These are phyloP conservation scores for Drosophila vallismaia DNA, from an alignment of 2,888 invertebrate species.

Conservation along the genomic window DNA sequence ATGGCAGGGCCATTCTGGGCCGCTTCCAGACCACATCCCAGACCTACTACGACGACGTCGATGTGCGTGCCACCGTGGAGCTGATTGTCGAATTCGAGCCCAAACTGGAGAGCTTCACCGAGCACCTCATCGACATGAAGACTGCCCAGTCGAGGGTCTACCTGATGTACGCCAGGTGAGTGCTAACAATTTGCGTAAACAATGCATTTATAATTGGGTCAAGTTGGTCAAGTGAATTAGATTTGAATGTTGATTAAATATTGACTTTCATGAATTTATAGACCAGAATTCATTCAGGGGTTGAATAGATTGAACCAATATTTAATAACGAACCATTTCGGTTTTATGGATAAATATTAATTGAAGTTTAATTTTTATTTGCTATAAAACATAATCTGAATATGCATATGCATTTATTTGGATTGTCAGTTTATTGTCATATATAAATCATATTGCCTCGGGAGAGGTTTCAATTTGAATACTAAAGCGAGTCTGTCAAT, in stretches of 20 bases:
- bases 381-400: neutral
- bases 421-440: neutral
- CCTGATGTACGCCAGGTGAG: conserved; percentile 95
- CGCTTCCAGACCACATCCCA: conserved; percentile 97
- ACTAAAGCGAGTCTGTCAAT: conserved; percentile 19
- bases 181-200: conserved; percentile 34
- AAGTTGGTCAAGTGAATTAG: neutral
- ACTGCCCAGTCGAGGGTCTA: conserved; percentile 95
- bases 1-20: conserved; percentile 95
- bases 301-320: neutral
- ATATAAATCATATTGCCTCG: conserved; percentile 9
- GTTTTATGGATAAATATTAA: neutral
- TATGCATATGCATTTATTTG: neutral
- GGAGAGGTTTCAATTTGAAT: conserved; percentile 13
- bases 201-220: conserved; percentile 11
- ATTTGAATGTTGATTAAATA: neutral
- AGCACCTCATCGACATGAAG: conserved; percentile 91
- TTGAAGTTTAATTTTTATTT: neutral
- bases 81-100: conserved; percentile 96
- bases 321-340: neutral
- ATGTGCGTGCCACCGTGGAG: conserved; percentile 96
- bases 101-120: conserved; percentile 92
- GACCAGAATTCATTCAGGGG: neutral
- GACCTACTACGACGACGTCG: conserved; percentile 94
- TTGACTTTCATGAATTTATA: neutral